These are phyloP conservation scores for Xenopus tropicalis DNA, from an alignment of 2,113 vertebrate genomes.

Conservation along the genomic window DNA sequence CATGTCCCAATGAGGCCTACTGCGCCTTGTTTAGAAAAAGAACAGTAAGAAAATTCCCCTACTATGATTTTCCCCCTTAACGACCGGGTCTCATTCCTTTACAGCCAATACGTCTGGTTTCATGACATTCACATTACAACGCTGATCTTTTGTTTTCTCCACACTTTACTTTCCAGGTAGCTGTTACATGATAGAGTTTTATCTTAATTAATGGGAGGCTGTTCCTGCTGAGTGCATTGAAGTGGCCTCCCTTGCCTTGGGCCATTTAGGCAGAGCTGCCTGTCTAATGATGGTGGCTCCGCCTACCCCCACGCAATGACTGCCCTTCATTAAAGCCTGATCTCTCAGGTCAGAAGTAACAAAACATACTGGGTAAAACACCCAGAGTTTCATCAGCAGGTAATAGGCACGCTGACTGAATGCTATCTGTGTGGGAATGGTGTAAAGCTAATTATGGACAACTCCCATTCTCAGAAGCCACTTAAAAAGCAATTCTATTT, in stretches of 20 bases:
- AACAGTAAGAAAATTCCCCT: no score
- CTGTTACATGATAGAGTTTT: constrained; percentile 20
- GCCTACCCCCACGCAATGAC: constrained; percentile 21
- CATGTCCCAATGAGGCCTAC: no score
- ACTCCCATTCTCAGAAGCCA: constrained; percentile 14
- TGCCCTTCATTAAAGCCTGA: constrained; percentile 37
- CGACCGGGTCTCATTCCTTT: no score
- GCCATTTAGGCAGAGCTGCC: constrained; percentile 16
- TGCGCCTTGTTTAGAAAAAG: no score
- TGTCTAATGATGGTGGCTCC: constrained; percentile 27
- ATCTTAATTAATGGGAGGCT: constrained; percentile 32
- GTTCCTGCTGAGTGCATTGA: constrained; percentile 29
- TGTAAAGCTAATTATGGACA: constrained; percentile 21
- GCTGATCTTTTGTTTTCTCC: constrained; percentile 12
- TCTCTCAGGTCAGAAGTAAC: constrained; percentile 29
- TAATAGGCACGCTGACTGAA: constrained; percentile 25
- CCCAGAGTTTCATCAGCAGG: constrained; percentile 38
- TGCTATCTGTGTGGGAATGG: constrained; percentile 10
- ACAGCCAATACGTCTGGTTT: neutral
- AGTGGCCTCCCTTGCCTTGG: constrained; percentile 28
- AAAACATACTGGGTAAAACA: constrained; percentile 10
- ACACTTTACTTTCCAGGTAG: neutral
- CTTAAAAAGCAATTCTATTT: no score
- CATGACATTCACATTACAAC: constrained; percentile 4
- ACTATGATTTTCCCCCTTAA: no score